These are phyloP conservation scores for Pedetes capensis DNA, from an alignment of 2,113 vertebrate species.

Conservation along the genomic window DNA sequence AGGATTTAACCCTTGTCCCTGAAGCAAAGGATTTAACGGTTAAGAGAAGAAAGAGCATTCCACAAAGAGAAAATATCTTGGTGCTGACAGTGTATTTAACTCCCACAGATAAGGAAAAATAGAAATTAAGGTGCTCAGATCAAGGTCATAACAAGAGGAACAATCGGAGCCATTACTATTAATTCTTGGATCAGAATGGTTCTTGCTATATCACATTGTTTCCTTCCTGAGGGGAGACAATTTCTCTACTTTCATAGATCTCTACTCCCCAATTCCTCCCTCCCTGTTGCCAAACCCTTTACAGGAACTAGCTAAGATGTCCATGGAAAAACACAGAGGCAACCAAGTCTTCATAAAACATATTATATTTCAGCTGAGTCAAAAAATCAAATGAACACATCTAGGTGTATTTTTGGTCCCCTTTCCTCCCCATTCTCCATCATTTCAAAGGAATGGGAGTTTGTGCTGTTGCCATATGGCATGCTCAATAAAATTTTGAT, in stretches of 20 bases:
- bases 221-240: neutral
- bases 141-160: neutral
- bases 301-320: neutral
- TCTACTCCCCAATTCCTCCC: neutral
- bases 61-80: neutral
- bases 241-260: neutral
- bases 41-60: neutral
- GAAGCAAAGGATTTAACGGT: neutral
- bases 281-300: constrained; percentile 42
- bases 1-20: neutral
- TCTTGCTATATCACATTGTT: neutral
- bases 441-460: neutral
- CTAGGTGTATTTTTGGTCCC: neutral
- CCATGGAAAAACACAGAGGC: neutral
- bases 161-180: neutral
- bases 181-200: neutral
- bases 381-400: neutral
- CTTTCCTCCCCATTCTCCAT: neutral
- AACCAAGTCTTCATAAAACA: neutral
- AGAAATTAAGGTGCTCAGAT: neutral
- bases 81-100: neutral
- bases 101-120: neutral
- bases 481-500: constrained; percentile 69
- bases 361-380: neutral
- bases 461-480: constrained; percentile 50